These are phyloP conservation scores for Saturnia japonica DNA, from an alignment of 2,888 invertebrate species.

Conservation along the genomic window DNA sequence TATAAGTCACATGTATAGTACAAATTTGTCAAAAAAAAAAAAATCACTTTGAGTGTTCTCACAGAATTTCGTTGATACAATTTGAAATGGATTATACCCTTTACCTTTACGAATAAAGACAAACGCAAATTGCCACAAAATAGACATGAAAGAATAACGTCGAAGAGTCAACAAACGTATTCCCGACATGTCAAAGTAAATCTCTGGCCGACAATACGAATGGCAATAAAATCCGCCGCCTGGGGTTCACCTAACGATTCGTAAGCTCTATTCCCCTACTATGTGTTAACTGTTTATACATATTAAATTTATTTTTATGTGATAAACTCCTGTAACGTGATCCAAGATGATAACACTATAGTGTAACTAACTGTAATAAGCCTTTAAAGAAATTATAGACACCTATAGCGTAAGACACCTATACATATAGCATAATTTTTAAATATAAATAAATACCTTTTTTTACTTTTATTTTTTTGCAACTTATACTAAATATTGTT, in stretches of 20 bases:
- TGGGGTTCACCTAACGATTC: constrained; percentile 62
- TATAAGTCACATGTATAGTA: neutral
- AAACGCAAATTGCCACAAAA: constrained; percentile 49
- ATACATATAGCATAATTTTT: no score
- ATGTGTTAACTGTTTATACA: constrained; percentile 24
- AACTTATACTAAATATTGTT: no score
- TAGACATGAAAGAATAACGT: constrained; percentile 54
- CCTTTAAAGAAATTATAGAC: no score
- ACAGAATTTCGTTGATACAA: neutral
- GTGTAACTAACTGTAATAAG: no score
- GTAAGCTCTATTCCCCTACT: constrained; percentile 65
- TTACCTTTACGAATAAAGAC: constrained; percentile 41
- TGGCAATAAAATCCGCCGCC: constrained; percentile 76
- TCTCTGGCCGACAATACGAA: constrained; percentile 77
- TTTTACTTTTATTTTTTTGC: no score
- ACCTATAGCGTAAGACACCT: no score
- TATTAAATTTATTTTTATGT: neutral
- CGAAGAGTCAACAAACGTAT: constrained; percentile 74
- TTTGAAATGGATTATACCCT: constrained; percentile 36
- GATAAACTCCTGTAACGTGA: neutral
- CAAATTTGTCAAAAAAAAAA: neutral
- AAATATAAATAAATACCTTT: no score
- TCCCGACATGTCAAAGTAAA: constrained; percentile 78
- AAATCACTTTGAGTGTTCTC: neutral
- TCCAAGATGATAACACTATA: neutral